Conservation (phyloP, 2,113 vertebrate genomes). For the Microtus oregoni region DNA sequence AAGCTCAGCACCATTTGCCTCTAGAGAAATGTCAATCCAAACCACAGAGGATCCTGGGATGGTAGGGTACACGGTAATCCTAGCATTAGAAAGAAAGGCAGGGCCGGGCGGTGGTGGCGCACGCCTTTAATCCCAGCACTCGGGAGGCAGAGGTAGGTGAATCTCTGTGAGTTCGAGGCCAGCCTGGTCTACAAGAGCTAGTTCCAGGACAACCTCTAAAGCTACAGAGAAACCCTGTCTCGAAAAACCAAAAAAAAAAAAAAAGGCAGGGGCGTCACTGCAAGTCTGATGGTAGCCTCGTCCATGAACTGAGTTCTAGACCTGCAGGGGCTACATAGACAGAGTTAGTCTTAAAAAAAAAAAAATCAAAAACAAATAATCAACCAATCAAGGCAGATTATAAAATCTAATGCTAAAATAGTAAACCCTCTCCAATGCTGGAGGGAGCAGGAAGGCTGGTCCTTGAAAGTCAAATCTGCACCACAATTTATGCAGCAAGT, state of each 20-base stretch:
- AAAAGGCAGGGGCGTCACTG: background rate
- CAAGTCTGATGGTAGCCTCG: background rate
- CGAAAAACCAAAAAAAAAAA: too few species aligned
- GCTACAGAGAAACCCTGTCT: too few species aligned
- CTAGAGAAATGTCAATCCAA: background rate
- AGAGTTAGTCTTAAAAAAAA: background rate
- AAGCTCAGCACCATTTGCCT: accelerated
- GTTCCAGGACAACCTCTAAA: too few species aligned
- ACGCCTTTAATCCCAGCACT: too few species aligned
- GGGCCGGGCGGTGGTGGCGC: too few species aligned
- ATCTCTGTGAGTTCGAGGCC: too few species aligned
- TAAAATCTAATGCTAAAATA: too few species aligned
- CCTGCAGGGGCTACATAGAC: background rate
- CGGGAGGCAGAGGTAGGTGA: too few species aligned
- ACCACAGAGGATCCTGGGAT: background rate
- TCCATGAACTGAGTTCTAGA: background rate
- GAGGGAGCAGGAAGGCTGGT: too few species aligned
- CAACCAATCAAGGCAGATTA: background rate
- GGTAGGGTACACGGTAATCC: background rate
- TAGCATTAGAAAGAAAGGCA: background rate
- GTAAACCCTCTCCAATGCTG: background rate
- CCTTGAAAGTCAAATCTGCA: background rate
- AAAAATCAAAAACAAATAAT: background rate
- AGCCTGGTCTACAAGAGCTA: too few species aligned
- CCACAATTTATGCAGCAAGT: background rate